These are phyloP conservation scores for Sarotherodon lohbergeri DNA, from an alignment of 2,113 vertebrate genomes.

Conservation along the genomic window DNA sequence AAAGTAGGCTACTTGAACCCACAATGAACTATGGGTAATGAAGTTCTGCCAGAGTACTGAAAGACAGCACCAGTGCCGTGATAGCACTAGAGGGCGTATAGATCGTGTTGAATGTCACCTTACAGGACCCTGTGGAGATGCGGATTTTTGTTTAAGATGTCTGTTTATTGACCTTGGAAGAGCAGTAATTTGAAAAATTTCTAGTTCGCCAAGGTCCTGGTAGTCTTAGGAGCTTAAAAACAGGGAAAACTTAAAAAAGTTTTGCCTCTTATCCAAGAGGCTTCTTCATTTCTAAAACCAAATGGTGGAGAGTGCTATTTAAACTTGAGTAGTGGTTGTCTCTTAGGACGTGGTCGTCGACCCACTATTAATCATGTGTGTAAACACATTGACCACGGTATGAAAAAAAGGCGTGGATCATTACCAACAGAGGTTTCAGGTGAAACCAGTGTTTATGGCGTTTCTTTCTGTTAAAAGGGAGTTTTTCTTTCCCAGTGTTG, in stretches of 20 bases:
- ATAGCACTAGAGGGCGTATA: constrained; percentile 15
- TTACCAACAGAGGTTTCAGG: background rate
- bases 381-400: background rate
- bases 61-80: background rate
- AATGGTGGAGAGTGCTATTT: background rate
- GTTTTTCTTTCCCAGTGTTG: too few relatives aligned
- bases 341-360: background rate
- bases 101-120: background rate
- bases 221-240: background rate
- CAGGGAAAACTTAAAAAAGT: background rate
- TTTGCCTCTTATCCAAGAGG: background rate
- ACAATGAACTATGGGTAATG: constrained; percentile 44
- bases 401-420: background rate
- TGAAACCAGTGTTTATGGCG: background rate
- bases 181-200: background rate
- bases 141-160: background rate
- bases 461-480: too few relatives aligned
- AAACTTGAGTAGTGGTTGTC: background rate
- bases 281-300: background rate
- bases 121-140: background rate
- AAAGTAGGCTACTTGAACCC: background rate
- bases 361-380: background rate
- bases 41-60: background rate
- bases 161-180: background rate
- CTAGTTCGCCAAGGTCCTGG: background rate